Evolutionary conservation across 2,888 invertebrate genomes (phyloP), one percentile per base, ranked within the genome.

Genomic region (Cantharis rustica): DNA sequence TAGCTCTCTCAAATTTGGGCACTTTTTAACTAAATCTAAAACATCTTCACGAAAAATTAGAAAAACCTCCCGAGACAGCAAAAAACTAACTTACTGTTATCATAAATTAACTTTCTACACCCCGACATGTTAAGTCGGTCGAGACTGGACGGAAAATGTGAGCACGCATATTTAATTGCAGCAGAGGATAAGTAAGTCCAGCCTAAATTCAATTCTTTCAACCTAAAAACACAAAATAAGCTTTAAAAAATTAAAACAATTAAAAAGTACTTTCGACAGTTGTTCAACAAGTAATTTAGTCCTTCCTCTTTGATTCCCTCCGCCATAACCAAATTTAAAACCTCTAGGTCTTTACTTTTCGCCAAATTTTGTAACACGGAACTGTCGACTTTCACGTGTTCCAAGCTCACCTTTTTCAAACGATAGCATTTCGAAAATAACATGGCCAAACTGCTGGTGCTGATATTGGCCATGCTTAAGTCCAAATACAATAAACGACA

Each of bases 261-360:
- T 15, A 16, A 16, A 16, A 15, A 88, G 87, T 86, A 92, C 91
- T 89, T 90, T 82, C 87, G 88, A 83, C 93, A 93, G 68, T 92
- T 91, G 1, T 88, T 87, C 72, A 94, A 86, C 83, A 97, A 89
- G 72, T 89, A 87, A 11, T 90, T 88, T 0, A 97, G 85, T 17
- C 94, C 94, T 72, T 90, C 88, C 0, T 90, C 88, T 15, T 92
- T 91, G 9, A 97, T 86, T 0, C 95, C 96, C 72, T 90, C 90
- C 17, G 93, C 93, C 95, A 96, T 95, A 0, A 95, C 92, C 84
- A 97, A 88, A 89, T 98, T 97, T 16, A 98, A 89, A 0, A 94
- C 93, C 86, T 96, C 95, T 79, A 98, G 87, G 66, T 93, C 89
- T 68, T 84, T 86, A 86, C 93, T 95, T 84, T 91, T 85, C 81